Evolutionary conservation across 2,113 vertebrate species (phyloP).

Genomic region (Arvicanthis niloticus): DNA sequence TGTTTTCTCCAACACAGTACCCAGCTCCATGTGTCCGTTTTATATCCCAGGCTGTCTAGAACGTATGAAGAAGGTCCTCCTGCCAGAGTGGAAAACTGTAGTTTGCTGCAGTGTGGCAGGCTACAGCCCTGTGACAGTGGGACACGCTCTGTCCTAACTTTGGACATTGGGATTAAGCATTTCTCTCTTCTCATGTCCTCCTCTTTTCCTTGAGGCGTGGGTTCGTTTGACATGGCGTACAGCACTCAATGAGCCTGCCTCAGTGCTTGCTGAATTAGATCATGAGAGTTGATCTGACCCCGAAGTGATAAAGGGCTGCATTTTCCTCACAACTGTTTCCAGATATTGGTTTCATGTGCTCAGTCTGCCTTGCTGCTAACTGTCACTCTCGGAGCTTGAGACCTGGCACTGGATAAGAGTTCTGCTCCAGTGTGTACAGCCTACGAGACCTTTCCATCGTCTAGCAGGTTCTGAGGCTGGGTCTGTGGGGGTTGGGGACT

Average conservation of each 20-base stretch:
- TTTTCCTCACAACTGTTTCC: conserved; percentile 6
- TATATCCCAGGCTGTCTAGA: neutral
- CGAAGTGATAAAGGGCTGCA: neutral
- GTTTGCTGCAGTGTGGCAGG: neutral
- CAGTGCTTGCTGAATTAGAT: neutral
- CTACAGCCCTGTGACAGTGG: neutral
- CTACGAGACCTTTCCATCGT: neutral
- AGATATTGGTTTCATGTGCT: neutral
- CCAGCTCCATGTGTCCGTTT: neutral
- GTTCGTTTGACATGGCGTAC: neutral
- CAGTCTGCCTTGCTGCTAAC: too few relatives aligned
- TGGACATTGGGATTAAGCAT: neutral
- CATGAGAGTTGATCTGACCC: neutral
- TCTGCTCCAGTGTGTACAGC: neutral
- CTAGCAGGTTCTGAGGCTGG: neutral
- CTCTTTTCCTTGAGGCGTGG: neutral
- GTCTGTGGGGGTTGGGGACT: neutral
- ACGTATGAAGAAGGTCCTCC: neutral
- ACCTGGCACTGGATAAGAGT: neutral
- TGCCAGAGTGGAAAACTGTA: neutral
- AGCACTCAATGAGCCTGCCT: neutral
- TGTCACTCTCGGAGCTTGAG: fast-evolving
- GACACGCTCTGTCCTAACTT: neutral
- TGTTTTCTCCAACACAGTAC: neutral
- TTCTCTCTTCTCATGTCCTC: neutral